Evolutionary conservation across 2,888 invertebrate genomes (phyloP), one percentile per base, ranked within the genome.

Genomic region (Zeuzera pyrina): DNA sequence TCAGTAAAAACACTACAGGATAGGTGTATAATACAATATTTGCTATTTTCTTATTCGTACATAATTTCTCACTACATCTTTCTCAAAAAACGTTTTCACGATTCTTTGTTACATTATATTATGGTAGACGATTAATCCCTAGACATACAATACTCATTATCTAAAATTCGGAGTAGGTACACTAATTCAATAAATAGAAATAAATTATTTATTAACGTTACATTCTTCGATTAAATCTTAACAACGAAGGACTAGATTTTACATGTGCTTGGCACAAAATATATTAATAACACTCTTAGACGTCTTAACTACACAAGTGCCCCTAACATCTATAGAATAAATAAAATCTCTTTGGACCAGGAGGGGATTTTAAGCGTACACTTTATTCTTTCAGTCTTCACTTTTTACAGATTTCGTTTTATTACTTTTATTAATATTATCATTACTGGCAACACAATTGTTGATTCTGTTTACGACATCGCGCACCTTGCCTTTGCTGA

Each of bases 391-490:
- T 43, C 42, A 46, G 40, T 67, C 66, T 66, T 60, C 63, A 38
- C 51, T 52, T 47, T 60, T 66, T 31, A 62, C 41, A 42, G 49
- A 38, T 55, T 66, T 71, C 12, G 44, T 40, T 47, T 61, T 63
- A 21, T 39, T 44, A 25, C 12, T 12, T 12, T 25, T 25, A 25
- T 25, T 13, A 12, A 13, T 39, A 3, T 38, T 45, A 25, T 47
- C 48, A 13, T 40, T 62, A 15, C 6, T 15, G 2, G 59, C 47
- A 11, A 66, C 62, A 30, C 61, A 58, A 15, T 52, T 77, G 37
- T 84, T 84, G 31, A 84, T 72, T 56, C 68, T 66, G 29, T 84
- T 81, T 0, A 84, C 81, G 1, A 81, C 84, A 40, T 84, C 83
- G 37, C 83, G 63, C 2, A 84, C 84, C 43, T 78, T 83, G 0